Evolutionary conservation across 2,797 vertebrate genomes (phyloP).

Genomic region (Chromis chromis): DNA sequence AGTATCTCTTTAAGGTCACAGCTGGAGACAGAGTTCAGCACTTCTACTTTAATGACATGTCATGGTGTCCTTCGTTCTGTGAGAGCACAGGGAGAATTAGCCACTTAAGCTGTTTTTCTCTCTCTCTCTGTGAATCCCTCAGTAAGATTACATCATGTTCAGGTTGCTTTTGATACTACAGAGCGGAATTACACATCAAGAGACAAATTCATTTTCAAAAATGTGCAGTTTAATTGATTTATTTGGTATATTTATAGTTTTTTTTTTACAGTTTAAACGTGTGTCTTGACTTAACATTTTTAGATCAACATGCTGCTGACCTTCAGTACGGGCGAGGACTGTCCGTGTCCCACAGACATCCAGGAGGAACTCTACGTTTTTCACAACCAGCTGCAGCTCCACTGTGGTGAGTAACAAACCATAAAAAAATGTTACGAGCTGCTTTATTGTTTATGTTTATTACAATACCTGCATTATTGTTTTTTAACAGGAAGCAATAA

Average conservation of each 20-base stretch:
- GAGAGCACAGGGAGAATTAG: conserved; percentile 35
- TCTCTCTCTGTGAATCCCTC: conserved; percentile 6
- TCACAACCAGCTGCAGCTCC: conserved; percentile 94
- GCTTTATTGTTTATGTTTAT: conserved; percentile 1
- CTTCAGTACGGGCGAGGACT: conserved; percentile 95
- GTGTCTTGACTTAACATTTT: conserved; percentile 36
- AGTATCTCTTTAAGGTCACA: conserved; percentile 53
- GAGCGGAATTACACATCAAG: not conserved
- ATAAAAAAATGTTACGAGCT: not conserved
- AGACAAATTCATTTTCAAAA: not conserved
- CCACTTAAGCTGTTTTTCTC: conserved; percentile 14
- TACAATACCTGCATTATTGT: not conserved
- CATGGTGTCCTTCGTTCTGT: conserved; percentile 44
- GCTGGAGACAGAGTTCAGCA: conserved; percentile 59
- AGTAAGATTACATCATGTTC: conserved; percentile 10
- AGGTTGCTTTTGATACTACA: conserved; percentile 15
- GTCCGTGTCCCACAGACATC: conserved; percentile 95
- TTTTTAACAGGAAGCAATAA: not conserved
- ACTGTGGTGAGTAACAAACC: conserved; percentile 90
- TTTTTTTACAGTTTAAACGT: not conserved
- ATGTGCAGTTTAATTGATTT: not conserved
- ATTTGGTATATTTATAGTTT: not conserved
- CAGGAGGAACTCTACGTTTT: conserved; percentile 94
- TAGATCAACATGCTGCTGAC: conserved; percentile 99
- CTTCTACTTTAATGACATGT: conserved; percentile 65